These are phyloP conservation scores for Pammene fasciana DNA, from an alignment of 2,888 invertebrate species.

Conservation along the genomic window DNA sequence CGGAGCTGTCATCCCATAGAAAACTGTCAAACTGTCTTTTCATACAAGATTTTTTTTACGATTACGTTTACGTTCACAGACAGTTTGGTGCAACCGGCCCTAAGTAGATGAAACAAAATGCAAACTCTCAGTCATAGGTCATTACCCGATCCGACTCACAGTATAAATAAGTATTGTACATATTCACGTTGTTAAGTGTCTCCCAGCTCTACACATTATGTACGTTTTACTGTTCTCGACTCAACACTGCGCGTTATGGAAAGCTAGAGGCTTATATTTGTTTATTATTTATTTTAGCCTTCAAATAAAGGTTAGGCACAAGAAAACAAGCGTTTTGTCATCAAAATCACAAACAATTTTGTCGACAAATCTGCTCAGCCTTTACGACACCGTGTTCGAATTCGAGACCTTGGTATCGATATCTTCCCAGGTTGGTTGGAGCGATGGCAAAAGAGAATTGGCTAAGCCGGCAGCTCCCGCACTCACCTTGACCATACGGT, in stretches of 20 bases:
- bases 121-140: background rate
- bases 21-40: no score
- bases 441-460: constrained; percentile 29
- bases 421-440: constrained; percentile 13
- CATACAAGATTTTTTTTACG: no score
- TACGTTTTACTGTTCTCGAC: background rate
- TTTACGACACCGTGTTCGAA: background rate
- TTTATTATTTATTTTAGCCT: no score
- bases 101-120: background rate
- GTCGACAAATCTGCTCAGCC: background rate
- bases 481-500: constrained; percentile 28
- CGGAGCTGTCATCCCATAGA: no score
- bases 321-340: background rate
- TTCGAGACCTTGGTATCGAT: constrained; percentile 15
- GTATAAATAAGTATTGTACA: background rate
- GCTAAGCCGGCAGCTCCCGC: constrained; percentile 24
- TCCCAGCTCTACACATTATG: background rate
- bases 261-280: no score
- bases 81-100: no score
- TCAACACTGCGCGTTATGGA: background rate
- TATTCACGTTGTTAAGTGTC: background rate
- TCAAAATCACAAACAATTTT: background rate
- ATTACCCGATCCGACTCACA: background rate
- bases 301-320: background rate
- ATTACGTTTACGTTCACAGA: no score